Conservation (phyloP, 2,797 vertebrate genomes). For the Zenarchopterus dispar region DNA sequence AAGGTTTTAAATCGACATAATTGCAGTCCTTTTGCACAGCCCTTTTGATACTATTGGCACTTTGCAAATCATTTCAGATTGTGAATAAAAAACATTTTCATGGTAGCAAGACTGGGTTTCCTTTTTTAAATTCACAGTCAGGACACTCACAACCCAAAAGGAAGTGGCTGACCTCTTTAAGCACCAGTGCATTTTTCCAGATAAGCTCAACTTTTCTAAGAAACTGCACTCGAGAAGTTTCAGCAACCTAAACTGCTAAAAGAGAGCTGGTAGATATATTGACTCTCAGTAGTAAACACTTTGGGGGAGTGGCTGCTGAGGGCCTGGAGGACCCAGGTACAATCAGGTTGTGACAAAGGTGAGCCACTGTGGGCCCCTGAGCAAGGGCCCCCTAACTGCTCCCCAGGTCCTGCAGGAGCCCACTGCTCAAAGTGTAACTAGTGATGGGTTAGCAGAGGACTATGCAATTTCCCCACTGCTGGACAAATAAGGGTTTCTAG, state of each 20-base stretch:
- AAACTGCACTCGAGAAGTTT: slow-evolving; percentile 13
- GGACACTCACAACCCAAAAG: slow-evolving; percentile 20
- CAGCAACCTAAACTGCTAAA: slow-evolving; percentile 5
- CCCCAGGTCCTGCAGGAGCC: too few species aligned
- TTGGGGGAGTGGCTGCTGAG: too few species aligned
- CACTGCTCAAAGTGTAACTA: too few species aligned
- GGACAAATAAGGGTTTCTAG: too few species aligned
- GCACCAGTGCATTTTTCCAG: slow-evolving; percentile 30
- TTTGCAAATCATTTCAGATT: background rate
- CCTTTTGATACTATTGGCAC: background rate
- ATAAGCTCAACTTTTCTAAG: slow-evolving; percentile 27
- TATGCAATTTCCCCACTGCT: too few species aligned
- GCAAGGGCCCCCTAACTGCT: too few species aligned
- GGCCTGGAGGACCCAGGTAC: too few species aligned
- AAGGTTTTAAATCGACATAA: background rate
- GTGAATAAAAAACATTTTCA: slow-evolving; percentile 1
- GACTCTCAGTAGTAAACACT: slow-evolving; percentile 5
- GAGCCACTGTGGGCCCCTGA: too few species aligned
- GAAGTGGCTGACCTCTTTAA: slow-evolving; percentile 17
- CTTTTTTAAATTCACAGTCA: slow-evolving; percentile 14
- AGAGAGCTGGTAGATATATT: background rate
- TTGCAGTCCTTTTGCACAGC: slow-evolving; percentile 1
- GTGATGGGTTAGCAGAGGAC: too few species aligned
- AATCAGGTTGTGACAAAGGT: too few species aligned
- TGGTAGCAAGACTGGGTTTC: background rate